Evolutionary conservation across 2,888 invertebrate genomes (phyloP).

Genomic region (Habrosyne pyritoides): DNA sequence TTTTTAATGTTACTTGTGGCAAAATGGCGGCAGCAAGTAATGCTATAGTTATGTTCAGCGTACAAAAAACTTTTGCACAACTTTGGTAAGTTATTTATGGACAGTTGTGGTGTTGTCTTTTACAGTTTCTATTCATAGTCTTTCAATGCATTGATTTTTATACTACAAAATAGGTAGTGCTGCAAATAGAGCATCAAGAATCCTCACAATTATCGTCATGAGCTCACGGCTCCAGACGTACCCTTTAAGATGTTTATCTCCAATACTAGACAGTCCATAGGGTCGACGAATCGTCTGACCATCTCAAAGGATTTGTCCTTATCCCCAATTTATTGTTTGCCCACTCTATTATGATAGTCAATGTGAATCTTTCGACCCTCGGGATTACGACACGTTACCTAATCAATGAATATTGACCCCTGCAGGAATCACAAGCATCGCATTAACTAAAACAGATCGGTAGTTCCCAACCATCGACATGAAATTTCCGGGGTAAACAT

Average conservation of each 20-base stretch:
- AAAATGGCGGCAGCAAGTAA: no score
- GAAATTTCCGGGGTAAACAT: background rate
- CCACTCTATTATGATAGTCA: slow-evolving; percentile 39
- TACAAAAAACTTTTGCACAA: no score
- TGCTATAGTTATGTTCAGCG: no score
- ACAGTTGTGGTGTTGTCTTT: no score
- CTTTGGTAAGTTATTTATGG: no score
- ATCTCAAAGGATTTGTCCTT: slow-evolving; percentile 51
- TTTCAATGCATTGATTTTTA: no score
- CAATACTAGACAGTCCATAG: slow-evolving; percentile 30
- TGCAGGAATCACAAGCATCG: background rate
- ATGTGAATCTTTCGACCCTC: slow-evolving; percentile 26
- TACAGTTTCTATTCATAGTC: no score
- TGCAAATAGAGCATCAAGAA: background rate
- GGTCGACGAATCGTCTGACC: slow-evolving; percentile 37
- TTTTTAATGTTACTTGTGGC: no score
- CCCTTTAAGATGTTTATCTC: slow-evolving; percentile 44
- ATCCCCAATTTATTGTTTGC: slow-evolving; percentile 59
- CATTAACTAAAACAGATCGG: background rate
- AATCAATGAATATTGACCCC: background rate
- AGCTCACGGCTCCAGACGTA: slow-evolving; percentile 23
- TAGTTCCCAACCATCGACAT: background rate
- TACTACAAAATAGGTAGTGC: no score
- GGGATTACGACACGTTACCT: slow-evolving; percentile 39
- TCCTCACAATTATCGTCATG: background rate